phyloP scores from a whole-genome alignment of 2,113 vertebrate species.

The Bubo bubo region DNA sequence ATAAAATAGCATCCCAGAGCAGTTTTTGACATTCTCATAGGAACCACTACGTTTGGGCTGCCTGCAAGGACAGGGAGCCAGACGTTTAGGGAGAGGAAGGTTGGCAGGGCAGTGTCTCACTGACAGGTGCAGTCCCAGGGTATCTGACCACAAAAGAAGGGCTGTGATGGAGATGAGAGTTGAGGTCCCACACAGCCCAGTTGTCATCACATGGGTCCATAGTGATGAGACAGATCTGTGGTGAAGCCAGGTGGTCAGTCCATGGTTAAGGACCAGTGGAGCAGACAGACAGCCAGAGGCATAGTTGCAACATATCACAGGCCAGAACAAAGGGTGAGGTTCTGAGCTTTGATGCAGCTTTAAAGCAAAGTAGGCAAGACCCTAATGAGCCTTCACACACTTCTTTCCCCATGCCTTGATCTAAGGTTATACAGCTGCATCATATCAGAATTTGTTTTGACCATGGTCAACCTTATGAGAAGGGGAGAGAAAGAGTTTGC shows the following conservation, averaged over 20 bases:
- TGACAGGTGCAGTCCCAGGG: rapidly evolving
- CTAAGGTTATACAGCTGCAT: background rate
- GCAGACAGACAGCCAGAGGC: background rate
- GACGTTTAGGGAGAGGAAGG: background rate
- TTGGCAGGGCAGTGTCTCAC: background rate
- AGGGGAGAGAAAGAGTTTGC: background rate
- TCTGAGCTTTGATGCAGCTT: background rate
- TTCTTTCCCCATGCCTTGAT: background rate
- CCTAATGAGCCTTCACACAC: background rate
- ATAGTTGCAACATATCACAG: background rate
- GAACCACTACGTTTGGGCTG: background rate
- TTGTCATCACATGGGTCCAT: background rate
- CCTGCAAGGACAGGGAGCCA: background rate
- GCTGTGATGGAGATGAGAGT: background rate
- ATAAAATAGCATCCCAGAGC: background rate
- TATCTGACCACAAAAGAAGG: background rate
- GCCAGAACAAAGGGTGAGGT: background rate
- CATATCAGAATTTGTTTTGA: background rate
- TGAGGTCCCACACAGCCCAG: background rate
- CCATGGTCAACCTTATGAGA: too few species aligned
- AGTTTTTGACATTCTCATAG: background rate
- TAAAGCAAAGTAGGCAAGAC: background rate
- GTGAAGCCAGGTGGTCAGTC: background rate
- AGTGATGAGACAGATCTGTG: background rate
- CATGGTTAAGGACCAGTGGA: background rate